Evolutionary conservation across 2,113 vertebrate genomes (phyloP).

Genomic region (Nerophis lumbriciformis): DNA sequence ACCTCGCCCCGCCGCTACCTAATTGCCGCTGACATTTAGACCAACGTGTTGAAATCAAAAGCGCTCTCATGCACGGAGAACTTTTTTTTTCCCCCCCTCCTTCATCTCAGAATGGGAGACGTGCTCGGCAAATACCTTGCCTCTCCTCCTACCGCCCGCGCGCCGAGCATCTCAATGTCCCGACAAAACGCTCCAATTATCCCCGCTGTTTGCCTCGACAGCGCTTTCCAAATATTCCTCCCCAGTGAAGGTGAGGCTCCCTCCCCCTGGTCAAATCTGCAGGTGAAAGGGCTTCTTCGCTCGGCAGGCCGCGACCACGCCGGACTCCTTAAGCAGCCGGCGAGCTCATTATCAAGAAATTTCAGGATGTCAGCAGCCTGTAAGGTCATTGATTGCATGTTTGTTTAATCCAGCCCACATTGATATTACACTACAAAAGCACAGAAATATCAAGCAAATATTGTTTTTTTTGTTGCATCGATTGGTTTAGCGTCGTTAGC

Average conservation of each 20-base stretch:
- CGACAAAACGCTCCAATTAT: conserved; percentile 48
- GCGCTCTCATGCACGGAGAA: conserved; percentile 56
- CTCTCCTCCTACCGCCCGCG: conserved; percentile 26
- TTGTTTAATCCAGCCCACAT: neutral
- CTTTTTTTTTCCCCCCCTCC: conserved; percentile 46
- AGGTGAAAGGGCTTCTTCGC: conserved; percentile 8
- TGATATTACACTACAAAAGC: neutral
- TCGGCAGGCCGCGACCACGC: neutral
- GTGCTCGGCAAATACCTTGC: conserved; percentile 62
- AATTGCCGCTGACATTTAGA: conserved; percentile 77
- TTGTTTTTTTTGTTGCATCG: neutral
- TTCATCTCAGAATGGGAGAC: conserved; percentile 27
- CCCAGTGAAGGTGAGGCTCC: conserved; percentile 13
- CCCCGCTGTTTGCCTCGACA: conserved; percentile 45
- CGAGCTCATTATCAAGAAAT: conserved; percentile 1
- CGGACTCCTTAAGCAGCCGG: neutral
- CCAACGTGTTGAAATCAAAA: conserved; percentile 60
- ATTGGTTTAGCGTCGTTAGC: neutral
- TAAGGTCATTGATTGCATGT: conserved; percentile 1
- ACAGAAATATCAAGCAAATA: neutral
- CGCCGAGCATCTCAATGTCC: conserved; percentile 47
- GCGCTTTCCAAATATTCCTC: conserved; percentile 40
- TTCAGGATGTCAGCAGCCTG: too few species aligned
- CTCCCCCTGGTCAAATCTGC: conserved; percentile 8
- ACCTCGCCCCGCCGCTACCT: conserved; percentile 57